These are phyloP conservation scores for Drosophila lacteicornis DNA, from an alignment of 1,140 invertebrate genomes.

Conservation along the genomic window DNA sequence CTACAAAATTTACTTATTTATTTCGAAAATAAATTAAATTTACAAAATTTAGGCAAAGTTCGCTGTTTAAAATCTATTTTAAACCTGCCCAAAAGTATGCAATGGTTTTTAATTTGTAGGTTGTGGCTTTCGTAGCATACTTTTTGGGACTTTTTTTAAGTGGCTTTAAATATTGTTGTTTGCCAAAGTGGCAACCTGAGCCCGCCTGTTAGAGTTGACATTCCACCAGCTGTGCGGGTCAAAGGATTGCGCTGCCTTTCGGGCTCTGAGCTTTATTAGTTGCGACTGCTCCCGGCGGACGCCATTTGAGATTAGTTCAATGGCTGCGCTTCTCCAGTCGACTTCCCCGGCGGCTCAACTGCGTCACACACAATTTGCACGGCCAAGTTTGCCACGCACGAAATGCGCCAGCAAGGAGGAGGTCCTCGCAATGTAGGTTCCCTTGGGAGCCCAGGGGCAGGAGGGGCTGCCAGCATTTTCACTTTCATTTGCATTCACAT, in stretches of 20 bases:
- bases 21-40: too few relatives aligned
- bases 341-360: neutral
- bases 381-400: constrained; percentile 41
- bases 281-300: constrained; percentile 16
- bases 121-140: too few relatives aligned
- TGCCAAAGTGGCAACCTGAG: too few relatives aligned
- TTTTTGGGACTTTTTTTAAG: too few relatives aligned
- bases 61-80: too few relatives aligned
- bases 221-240: neutral
- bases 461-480: constrained; percentile 12
- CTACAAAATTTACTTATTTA: too few relatives aligned
- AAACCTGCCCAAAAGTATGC: too few relatives aligned
- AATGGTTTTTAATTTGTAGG: too few relatives aligned
- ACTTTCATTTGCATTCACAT: constrained; percentile 63
- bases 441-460: neutral
- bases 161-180: too few relatives aligned
- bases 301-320: constrained; percentile 38
- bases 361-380: constrained; percentile 49
- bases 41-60: too few relatives aligned
- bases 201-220: neutral
- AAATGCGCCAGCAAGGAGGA: neutral
- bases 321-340: constrained; percentile 14
- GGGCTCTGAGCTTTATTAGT: constrained; percentile 9
- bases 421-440: neutral
- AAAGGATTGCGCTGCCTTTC: neutral